These are phyloP conservation scores for Vulpes ferrilata DNA, from an alignment of 2,113 vertebrate species.

Conservation along the genomic window DNA sequence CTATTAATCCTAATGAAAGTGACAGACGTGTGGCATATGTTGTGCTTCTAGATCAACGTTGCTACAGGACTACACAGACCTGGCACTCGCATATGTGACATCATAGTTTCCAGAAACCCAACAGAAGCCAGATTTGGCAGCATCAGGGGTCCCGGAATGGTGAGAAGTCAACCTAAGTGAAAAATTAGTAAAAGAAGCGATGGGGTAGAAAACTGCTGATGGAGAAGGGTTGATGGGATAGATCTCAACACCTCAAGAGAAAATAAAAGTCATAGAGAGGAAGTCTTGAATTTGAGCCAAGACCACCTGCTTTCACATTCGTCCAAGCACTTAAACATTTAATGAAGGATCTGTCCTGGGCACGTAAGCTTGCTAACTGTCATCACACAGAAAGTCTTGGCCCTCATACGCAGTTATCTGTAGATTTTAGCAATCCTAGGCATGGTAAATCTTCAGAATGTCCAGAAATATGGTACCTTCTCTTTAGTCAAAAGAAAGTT, in stretches of 20 bases:
- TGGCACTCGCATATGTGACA: background rate
- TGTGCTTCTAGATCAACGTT: background rate
- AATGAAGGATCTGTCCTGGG: background rate
- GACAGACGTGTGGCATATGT: background rate
- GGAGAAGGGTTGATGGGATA: background rate
- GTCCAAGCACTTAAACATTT: background rate
- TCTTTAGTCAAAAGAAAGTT: slow-evolving; percentile 8
- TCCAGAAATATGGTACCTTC: background rate
- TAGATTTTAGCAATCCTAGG: background rate
- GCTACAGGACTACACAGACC: background rate
- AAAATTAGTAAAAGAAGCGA: background rate
- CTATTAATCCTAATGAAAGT: slow-evolving; percentile 56
- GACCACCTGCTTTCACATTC: slow-evolving; percentile 39
- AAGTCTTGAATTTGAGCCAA: slow-evolving; percentile 43
- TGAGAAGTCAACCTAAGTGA: background rate
- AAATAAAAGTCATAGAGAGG: slow-evolving; percentile 23
- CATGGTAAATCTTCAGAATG: slow-evolving; percentile 14
- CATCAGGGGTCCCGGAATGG: background rate
- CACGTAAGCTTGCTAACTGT: background rate
- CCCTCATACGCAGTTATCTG: background rate
- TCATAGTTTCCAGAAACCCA: slow-evolving; percentile 56
- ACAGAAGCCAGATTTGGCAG: slow-evolving; percentile 59
- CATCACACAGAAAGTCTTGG: background rate
- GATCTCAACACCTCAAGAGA: background rate
- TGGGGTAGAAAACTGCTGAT: background rate